Evolutionary conservation across 1,140 invertebrate species (phyloP).

Genomic region (Drosophila sp.): DNA sequence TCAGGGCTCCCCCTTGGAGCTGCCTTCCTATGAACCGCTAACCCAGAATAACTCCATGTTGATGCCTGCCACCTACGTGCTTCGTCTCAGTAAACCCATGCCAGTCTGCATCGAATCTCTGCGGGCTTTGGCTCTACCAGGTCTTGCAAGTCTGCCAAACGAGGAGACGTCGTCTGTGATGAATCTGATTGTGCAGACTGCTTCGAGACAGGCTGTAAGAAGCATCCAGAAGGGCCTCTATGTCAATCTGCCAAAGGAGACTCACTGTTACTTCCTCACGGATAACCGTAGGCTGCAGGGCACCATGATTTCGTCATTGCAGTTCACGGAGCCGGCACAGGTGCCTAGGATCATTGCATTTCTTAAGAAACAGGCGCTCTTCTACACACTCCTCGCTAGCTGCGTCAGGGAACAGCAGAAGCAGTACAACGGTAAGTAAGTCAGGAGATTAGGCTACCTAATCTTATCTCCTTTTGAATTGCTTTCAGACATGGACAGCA

Average conservation of each 20-base stretch:
- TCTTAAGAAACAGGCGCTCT: constrained; percentile 95
- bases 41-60: constrained; percentile 93
- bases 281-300: constrained; percentile 91
- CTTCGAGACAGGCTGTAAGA: constrained; percentile 62
- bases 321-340: constrained; percentile 96
- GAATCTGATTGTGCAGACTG: constrained; percentile 70
- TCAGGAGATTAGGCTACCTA: not conserved
- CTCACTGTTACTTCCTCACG: constrained; percentile 97
- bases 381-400: constrained; percentile 94
- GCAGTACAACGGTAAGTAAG: constrained; percentile 87
- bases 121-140: constrained; percentile 46
- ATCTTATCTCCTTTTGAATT: constrained; percentile 21
- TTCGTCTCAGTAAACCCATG: constrained; percentile 94
- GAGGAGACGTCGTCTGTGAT: constrained; percentile 58
- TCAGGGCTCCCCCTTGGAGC: constrained; percentile 90
- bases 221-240: constrained; percentile 83
- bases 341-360: constrained; percentile 94
- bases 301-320: constrained; percentile 92
- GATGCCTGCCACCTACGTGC: constrained; percentile 95
- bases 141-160: not conserved
- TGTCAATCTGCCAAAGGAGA: constrained; percentile 95
- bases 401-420: constrained; percentile 92
- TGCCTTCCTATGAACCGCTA: constrained; percentile 92
- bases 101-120: constrained; percentile 87
- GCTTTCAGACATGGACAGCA: constrained; percentile 89